Conservation (phyloP, 1,140 invertebrate genomes). For the Aphelenchoides besseyi region DNA sequence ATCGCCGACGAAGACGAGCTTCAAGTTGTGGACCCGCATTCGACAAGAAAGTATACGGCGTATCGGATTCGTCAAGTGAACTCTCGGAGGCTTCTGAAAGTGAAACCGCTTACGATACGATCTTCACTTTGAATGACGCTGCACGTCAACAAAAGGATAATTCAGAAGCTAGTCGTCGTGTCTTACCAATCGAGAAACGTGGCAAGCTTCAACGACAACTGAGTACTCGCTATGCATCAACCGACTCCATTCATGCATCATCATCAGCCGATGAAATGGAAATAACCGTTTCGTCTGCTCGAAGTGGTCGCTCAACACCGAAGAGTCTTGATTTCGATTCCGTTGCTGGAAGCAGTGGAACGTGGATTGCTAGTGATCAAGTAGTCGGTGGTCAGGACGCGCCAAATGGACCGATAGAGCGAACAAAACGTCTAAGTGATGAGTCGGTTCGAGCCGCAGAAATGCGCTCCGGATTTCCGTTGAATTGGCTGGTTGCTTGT, state of each 20-base stretch:
- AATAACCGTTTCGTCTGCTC: not conserved
- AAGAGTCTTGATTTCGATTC: not conserved
- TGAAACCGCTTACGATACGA: not conserved
- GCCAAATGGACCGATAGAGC: not conserved
- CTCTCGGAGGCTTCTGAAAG: slow-evolving; percentile 3
- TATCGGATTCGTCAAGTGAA: slow-evolving; percentile 12
- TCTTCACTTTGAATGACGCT: not conserved
- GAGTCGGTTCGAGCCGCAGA: not conserved
- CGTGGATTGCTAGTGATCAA: slow-evolving; percentile 7
- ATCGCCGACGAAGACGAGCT: not conserved
- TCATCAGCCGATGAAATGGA: not conserved
- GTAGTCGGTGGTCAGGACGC: not conserved
- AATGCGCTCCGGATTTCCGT: slow-evolving; percentile 11
- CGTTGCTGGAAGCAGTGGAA: slow-evolving; percentile 13
- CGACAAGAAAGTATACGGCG: not conserved
- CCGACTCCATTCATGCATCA: not conserved
- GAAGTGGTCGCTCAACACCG: not conserved
- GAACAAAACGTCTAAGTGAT: not conserved
- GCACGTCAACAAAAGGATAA: too few relatives aligned
- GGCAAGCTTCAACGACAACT: not conserved
- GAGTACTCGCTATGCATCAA: slow-evolving; percentile 7
- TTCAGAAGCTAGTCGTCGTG: not conserved
- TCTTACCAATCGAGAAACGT: not conserved
- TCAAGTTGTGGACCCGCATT: slow-evolving; percentile 2
- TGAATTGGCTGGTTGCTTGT: slow-evolving; percentile 7